These are phyloP conservation scores for Drosophila dunni DNA, from an alignment of 1,140 invertebrate genomes.

Conservation along the genomic window DNA sequence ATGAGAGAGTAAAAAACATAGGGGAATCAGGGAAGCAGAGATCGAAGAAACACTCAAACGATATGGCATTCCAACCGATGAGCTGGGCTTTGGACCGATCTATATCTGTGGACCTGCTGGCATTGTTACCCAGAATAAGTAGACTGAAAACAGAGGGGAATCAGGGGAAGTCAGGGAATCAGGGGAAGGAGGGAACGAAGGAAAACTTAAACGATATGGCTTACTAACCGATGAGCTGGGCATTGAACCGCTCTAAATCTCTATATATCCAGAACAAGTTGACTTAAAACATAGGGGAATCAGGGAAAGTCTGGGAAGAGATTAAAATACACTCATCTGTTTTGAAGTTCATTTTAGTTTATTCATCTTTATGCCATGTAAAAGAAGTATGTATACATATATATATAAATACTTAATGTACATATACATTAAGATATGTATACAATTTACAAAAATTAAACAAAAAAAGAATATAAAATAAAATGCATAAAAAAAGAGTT, in stretches of 20 bases:
- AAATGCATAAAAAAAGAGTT: conserved; percentile 1
- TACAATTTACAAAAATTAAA: conserved; percentile 15
- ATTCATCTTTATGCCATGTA: conserved; percentile 68
- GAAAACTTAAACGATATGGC: too few relatives aligned
- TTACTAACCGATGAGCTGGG: too few relatives aligned
- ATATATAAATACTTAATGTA: conserved; percentile 56
- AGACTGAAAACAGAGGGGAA: not conserved
- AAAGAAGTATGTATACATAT: conserved; percentile 55
- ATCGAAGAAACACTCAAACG: conserved; percentile 90
- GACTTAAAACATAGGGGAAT: too few relatives aligned
- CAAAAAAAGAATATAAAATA: conserved; percentile 29
- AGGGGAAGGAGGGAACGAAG: too few relatives aligned
- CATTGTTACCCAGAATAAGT: conserved; percentile 76
- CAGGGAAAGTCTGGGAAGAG: too few relatives aligned
- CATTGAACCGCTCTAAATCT: too few relatives aligned
- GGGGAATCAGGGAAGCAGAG: too few relatives aligned
- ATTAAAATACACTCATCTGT: not conserved
- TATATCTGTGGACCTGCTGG: conserved; percentile 78
- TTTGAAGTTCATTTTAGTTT: conserved; percentile 59
- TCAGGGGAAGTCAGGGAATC: too few relatives aligned
- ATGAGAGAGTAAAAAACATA: too few relatives aligned
- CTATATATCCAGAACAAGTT: conserved; percentile 76
- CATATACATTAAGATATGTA: conserved; percentile 30
- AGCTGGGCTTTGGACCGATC: conserved; percentile 88
- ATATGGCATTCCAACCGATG: conserved; percentile 89